These are phyloP conservation scores for Pluvialis apricaria DNA, from an alignment of 2,113 vertebrate species.

Conservation along the genomic window DNA sequence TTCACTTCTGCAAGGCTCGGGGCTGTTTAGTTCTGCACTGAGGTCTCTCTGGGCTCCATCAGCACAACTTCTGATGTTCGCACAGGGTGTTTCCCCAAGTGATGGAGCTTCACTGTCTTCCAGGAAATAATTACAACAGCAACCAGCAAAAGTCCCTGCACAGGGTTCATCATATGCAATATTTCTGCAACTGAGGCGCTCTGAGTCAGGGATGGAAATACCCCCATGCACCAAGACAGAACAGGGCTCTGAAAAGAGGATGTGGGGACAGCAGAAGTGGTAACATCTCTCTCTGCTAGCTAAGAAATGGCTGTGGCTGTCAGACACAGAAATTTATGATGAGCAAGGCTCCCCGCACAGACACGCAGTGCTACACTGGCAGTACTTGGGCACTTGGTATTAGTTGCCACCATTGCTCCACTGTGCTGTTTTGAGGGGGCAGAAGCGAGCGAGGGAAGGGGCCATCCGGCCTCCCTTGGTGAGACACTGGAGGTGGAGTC, in stretches of 20 bases:
- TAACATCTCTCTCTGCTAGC: background rate
- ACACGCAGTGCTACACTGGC: accelerated
- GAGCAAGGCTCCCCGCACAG: background rate
- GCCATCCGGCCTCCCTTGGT: background rate
- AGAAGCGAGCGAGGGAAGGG: background rate
- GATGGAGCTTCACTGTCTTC: background rate
- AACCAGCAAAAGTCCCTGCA: background rate
- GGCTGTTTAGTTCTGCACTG: background rate
- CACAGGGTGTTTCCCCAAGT: background rate
- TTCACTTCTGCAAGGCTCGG: background rate
- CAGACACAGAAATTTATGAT: background rate
- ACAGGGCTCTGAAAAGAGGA: background rate
- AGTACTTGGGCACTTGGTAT: background rate
- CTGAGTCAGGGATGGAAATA: background rate
- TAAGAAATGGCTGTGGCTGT: background rate
- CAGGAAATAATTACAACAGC: background rate
- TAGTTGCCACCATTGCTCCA: background rate
- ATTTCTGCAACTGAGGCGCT: background rate
- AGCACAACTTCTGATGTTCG: background rate
- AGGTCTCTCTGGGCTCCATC: background rate
- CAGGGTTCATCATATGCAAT: background rate
- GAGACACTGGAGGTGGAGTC: background rate
- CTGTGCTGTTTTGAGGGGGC: background rate
- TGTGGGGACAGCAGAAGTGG: background rate
- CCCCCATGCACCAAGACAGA: background rate